These are phyloP conservation scores for Drosophila malerkotliana DNA, from an alignment of 1,140 invertebrate species.

Conservation along the genomic window DNA sequence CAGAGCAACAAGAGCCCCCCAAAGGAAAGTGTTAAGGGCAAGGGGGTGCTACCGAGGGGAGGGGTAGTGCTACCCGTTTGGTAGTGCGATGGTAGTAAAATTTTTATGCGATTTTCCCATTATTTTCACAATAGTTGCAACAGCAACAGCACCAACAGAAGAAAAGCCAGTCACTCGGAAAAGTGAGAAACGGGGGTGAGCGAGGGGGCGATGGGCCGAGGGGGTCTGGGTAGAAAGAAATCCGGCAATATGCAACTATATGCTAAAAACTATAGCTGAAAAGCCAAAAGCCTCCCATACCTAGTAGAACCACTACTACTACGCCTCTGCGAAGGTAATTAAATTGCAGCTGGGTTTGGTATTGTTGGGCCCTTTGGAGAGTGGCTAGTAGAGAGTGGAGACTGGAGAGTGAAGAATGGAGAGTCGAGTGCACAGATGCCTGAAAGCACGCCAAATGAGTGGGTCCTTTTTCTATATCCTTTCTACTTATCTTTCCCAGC, in stretches of 20 bases:
- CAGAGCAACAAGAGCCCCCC: conserved; percentile 44
- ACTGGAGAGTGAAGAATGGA: not conserved
- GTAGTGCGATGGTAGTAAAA: conserved; percentile 11
- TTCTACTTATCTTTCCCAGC: not conserved
- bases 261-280: conserved; percentile 35
- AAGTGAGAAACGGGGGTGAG: not conserved
- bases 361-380: conserved; percentile 47
- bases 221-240: not conserved
- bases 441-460: conserved; percentile 58
- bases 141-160: conserved; percentile 40
- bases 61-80: too few species aligned
- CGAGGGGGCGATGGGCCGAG: too few species aligned
- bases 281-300: not conserved
- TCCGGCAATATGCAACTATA: conserved; percentile 40
- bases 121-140: conserved; percentile 70
- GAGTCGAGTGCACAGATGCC: conserved; percentile 50
- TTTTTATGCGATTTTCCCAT: conserved; percentile 64
- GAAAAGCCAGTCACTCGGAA: conserved; percentile 24
- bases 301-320: conserved; percentile 1
- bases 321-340: conserved; percentile 66
- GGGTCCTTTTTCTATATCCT: not conserved
- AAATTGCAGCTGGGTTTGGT: conserved; percentile 71
- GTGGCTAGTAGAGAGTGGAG: conserved; percentile 1
- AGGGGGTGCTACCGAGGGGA: not conserved
- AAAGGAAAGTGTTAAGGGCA: conserved; percentile 5